These are phyloP conservation scores for Cervus canadensis DNA, from an alignment of 2,113 vertebrate genomes.

Conservation along the genomic window DNA sequence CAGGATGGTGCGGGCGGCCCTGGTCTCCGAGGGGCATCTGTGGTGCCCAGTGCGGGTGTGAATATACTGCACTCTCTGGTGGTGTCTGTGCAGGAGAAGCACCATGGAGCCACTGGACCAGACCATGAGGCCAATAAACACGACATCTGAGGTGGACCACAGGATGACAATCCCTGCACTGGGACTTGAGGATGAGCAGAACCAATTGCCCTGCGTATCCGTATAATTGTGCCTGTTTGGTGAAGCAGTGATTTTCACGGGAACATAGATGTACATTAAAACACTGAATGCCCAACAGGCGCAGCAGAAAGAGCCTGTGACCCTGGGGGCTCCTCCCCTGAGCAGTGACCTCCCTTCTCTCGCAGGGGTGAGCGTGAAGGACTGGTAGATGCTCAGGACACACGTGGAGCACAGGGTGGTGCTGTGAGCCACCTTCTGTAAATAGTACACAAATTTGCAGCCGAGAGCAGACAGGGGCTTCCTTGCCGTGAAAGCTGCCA, in stretches of 20 bases:
- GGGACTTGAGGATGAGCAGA: background rate
- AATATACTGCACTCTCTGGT: too few relatives aligned
- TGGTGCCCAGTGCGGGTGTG: too few relatives aligned
- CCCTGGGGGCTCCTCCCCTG: too few relatives aligned
- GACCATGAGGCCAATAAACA: too few relatives aligned
- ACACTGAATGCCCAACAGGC: background rate
- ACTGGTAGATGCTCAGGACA: background rate
- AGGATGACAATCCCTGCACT: fast-evolving
- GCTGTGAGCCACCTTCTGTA: background rate
- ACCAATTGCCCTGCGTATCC: fast-evolving
- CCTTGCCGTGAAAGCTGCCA: fast-evolving
- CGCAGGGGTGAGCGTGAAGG: fast-evolving
- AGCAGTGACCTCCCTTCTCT: fast-evolving
- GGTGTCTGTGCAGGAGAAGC: too few relatives aligned
- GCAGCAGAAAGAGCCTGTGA: background rate
- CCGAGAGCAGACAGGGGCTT: background rate
- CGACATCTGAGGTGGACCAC: too few relatives aligned
- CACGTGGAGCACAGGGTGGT: background rate
- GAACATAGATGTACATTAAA: background rate
- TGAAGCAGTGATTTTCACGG: background rate
- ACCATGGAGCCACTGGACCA: too few relatives aligned
- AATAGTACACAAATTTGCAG: background rate
- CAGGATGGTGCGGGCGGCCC: too few relatives aligned
- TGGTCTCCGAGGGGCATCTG: too few relatives aligned
- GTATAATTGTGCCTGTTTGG: fast-evolving